Conservation (phyloP, 2,888 invertebrate genomes). For the Sipha maydis region DNA sequence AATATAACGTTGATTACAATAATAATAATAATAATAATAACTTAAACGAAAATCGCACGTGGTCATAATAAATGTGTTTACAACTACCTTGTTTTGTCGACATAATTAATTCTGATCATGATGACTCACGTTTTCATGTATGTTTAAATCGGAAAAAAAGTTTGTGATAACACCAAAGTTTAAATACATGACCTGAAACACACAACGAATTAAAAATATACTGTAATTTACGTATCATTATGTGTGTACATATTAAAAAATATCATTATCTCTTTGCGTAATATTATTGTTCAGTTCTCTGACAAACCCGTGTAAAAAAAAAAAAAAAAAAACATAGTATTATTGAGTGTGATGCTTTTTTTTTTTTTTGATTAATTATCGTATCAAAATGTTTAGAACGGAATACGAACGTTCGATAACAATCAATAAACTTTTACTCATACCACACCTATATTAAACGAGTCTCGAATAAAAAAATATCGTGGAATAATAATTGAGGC, state of each 20-base stretch:
- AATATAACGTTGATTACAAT: neutral
- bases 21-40: neutral
- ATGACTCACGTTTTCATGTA: neutral
- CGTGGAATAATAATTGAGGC: too few relatives aligned
- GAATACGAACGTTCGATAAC: neutral
- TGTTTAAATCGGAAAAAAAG: neutral
- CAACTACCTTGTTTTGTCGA: neutral
- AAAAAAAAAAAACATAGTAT: neutral
- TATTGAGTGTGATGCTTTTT: neutral
- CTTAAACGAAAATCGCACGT: neutral
- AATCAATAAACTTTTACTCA: neutral
- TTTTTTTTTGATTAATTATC: neutral
- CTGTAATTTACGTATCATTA: neutral
- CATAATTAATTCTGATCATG: neutral
- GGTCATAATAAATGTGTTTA: neutral
- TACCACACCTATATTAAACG: too few relatives aligned
- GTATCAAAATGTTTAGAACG: neutral
- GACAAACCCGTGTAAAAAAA: neutral
- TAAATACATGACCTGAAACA: neutral
- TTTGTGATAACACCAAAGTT: neutral
- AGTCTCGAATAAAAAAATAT: too few relatives aligned
- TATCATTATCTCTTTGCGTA: neutral
- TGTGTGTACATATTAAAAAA: neutral
- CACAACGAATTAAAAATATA: neutral
- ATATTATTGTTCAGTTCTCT: neutral